Evolutionary conservation across 2,888 invertebrate species (phyloP), one percentile per base, ranked within the genome.

Genomic region (Microctonus hyperodae): DNA sequence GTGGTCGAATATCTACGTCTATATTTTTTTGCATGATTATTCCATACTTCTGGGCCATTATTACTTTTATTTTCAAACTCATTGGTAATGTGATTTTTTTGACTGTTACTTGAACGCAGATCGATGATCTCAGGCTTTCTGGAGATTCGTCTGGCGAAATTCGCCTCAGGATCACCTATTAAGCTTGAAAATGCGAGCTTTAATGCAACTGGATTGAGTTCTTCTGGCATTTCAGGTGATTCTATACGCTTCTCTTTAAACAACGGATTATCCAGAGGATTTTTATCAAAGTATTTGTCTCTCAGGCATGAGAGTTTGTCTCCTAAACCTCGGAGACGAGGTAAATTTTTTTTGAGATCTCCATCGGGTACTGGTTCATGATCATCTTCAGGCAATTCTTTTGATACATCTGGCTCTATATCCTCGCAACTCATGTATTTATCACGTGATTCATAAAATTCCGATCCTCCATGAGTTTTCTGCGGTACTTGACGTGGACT

Each of bases 281-380:
- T 88, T 68, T 87, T 86, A 1, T 92, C 93, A 79, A 93, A 93
- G 79, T 90, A 92, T 84, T 91, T 91, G 0, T 86, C 85, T 81
- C 91, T 92, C 31, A 91, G 88, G 76, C 93, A 93, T 71, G 91
- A 90, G 22, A 93, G 89, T 85, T 91, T 90, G 71, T 91, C 89
- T 0, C 92, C 92, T 23, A 93, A 83, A 1, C 89, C 89, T 69
- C 84, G 83, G 0, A 93, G 82, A 65, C 91, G 86, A 0, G 85
- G 85, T 9, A 79, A 65, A 58, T 80, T 70, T 22, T 74, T 76
- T 7, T 76, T 75, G 0, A 72, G 73, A 2, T 75, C 80, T 35
- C 72, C 74, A 37, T 83, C 78, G 0, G 78, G 71, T 0, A 69
- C 64, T 0, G 80, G 75, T 53, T 81, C 76, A 20, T n/a, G n/a